Evolutionary conservation across 2,888 invertebrate species (phyloP).

Genomic region (Stenodema calcarata): DNA sequence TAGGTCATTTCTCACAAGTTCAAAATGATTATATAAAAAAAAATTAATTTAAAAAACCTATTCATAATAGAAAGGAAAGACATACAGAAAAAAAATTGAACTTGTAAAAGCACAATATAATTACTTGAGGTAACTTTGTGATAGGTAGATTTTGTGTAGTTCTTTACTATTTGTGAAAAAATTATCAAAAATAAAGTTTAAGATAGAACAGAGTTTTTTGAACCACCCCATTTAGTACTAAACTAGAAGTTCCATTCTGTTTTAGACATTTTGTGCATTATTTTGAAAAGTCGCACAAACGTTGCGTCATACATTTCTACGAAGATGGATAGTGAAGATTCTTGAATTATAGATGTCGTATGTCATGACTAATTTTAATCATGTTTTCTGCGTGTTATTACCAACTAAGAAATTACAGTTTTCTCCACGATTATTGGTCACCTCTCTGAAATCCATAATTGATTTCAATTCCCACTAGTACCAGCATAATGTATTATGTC

Average conservation of each 20-base stretch:
- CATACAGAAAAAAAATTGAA: neutral
- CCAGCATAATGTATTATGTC: neutral
- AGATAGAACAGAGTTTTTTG: neutral
- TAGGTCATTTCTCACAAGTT: conserved; percentile 20
- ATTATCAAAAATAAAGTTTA: conserved; percentile 10
- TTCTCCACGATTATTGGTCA: no score
- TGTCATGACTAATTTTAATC: no score
- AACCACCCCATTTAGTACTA: neutral
- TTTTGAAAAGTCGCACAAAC: no score
- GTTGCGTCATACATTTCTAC: no score
- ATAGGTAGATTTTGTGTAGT: conserved; percentile 51
- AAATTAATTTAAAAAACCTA: neutral
- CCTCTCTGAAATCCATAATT: no score
- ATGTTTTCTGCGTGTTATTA: no score
- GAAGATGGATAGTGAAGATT: no score
- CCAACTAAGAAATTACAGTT: no score
- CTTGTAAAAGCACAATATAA: conserved; percentile 40
- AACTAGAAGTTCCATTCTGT: neutral
- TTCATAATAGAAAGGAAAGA: neutral
- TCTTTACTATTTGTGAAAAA: conserved; percentile 33
- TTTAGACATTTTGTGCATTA: no score
- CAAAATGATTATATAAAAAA: no score
- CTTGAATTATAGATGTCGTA: no score
- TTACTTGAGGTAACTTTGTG: conserved; percentile 50
- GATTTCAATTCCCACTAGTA: no score